A percentile compares a stretch with the other conserved stretches of the same genome.
Conservation (phyloP, 2,888 invertebrate species). For the Agrotis clavis region DNA sequence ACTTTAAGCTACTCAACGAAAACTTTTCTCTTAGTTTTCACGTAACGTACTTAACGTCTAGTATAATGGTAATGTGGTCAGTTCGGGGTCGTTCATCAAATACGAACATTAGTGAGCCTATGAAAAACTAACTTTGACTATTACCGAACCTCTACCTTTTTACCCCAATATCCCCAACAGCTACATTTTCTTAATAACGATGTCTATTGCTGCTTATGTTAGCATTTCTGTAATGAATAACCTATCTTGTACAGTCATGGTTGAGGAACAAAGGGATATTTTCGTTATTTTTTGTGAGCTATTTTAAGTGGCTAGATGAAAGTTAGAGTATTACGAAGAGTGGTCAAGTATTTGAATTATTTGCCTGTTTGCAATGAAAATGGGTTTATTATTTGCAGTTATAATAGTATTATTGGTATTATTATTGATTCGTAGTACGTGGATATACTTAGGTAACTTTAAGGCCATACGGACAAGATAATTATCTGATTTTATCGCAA, state of each 20-base stretch:
- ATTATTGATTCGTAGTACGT: conserved; percentile 26
- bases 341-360: conserved; percentile 64
- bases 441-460: conserved; percentile 20
- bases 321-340: conserved; percentile 54
- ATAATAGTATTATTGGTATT: conserved; percentile 22
- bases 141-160: conserved; percentile 67
- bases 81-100: conserved; percentile 73
- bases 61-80: conserved; percentile 63
- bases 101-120: conserved; percentile 71
- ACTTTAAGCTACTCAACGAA: conserved; percentile 27
- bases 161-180: conserved; percentile 8
- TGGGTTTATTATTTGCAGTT: conserved; percentile 51
- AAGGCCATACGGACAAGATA: no score
- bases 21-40: conserved; percentile 55
- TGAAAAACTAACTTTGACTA: conserved; percentile 81
- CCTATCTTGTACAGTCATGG: conserved; percentile 2
- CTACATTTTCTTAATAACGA: conserved; percentile 30
- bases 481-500: no score
- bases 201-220: conserved; percentile 31
- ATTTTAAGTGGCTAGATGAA: conserved; percentile 37
- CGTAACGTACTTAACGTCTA: conserved; percentile 45
- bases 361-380: conserved; percentile 57
- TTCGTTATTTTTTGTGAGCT: conserved; percentile 12
- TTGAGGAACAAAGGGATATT: background rate
- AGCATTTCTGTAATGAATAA: no score